phyloP scores from a whole-genome alignment of 2,797 vertebrate species.

The Salmo trutta region DNA sequence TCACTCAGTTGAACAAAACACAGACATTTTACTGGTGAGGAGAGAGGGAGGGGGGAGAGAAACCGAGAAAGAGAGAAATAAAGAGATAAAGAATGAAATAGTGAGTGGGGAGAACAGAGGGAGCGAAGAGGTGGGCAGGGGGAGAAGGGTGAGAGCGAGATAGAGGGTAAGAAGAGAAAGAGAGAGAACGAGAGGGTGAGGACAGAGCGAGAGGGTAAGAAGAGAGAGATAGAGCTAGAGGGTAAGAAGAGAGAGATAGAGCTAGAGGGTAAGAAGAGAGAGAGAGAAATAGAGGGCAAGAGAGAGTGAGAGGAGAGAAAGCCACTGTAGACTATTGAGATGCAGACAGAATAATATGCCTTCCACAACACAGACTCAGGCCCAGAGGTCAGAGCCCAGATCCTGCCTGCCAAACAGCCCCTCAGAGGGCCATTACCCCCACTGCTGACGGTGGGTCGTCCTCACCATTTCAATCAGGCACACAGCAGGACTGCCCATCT shows the following conservation, averaged over 20 bases:
- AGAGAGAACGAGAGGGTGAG: not conserved
- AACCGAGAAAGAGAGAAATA: constrained; percentile 56
- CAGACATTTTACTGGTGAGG: constrained; percentile 55
- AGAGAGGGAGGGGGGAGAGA: constrained; percentile 45
- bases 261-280: not conserved
- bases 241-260: constrained; percentile 1
- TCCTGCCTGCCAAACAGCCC: constrained; percentile 81
- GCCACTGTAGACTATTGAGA: not conserved
- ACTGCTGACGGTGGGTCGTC: constrained; percentile 88
- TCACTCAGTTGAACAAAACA: constrained; percentile 94
- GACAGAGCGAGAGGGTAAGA: not conserved
- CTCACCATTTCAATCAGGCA: constrained; percentile 94
- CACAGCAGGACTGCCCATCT: constrained; percentile 93
- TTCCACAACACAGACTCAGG: constrained; percentile 9
- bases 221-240: not conserved
- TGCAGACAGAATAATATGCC: constrained; percentile 8
- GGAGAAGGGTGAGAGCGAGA: not conserved
- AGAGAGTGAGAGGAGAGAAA: not conserved
- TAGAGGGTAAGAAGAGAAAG: too few species aligned
- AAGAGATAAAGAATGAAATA: not conserved
- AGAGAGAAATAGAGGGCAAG: not conserved
- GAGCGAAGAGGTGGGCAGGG: constrained; percentile 8
- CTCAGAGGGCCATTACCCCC: constrained; percentile 92
- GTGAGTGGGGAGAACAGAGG: constrained; percentile 5
- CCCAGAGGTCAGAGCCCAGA: not conserved